phyloP scores from a whole-genome alignment of 2,888 invertebrate species.

The Hypomecis punctinalis region DNA sequence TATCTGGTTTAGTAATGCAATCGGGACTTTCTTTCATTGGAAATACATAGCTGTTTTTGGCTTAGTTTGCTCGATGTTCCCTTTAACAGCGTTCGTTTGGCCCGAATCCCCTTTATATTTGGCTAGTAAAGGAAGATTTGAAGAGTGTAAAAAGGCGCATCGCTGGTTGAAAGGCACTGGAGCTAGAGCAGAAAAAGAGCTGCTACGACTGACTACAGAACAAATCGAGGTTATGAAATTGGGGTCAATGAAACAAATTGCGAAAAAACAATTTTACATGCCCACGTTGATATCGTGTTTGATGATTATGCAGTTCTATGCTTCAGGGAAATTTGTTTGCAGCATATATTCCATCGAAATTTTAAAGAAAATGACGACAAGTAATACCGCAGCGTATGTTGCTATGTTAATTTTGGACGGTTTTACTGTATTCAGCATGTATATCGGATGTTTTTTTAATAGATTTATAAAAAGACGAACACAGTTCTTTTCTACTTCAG shows the following conservation, averaged over 20 bases:
- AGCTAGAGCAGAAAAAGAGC: conserved; percentile 37
- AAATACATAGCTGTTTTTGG: conserved; percentile 43
- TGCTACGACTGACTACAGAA: conserved; percentile 30
- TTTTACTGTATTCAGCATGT: conserved; percentile 44
- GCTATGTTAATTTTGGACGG: conserved; percentile 51
- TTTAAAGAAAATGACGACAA: conserved; percentile 42
- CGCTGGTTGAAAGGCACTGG: conserved; percentile 47
- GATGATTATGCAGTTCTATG: conserved; percentile 40
- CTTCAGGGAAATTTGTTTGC: conserved; percentile 47
- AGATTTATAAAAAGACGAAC: conserved; percentile 35
- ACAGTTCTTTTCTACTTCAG: conserved; percentile 9
- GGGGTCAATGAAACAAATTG: conserved; percentile 7
- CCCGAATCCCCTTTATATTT: conserved; percentile 52
- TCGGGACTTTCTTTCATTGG: conserved; percentile 50
- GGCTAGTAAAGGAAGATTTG: conserved; percentile 48
- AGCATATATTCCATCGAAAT: conserved; percentile 48
- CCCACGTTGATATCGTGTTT: conserved; percentile 39
- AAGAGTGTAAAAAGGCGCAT: conserved; percentile 45
- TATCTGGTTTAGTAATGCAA: conserved; percentile 47
- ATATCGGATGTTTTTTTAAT: conserved; percentile 39
- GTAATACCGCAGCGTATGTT: conserved; percentile 43
- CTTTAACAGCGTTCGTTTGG: conserved; percentile 37
- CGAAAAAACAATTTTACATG: conserved; percentile 40
- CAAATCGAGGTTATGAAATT: neutral
- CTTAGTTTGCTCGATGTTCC: conserved; percentile 27